Percentiles rank a stretch among this genome's conserved stretches.
These are phyloP conservation scores for Mantis religiosa DNA, from an alignment of 2,888 invertebrate genomes.

Conservation along the genomic window DNA sequence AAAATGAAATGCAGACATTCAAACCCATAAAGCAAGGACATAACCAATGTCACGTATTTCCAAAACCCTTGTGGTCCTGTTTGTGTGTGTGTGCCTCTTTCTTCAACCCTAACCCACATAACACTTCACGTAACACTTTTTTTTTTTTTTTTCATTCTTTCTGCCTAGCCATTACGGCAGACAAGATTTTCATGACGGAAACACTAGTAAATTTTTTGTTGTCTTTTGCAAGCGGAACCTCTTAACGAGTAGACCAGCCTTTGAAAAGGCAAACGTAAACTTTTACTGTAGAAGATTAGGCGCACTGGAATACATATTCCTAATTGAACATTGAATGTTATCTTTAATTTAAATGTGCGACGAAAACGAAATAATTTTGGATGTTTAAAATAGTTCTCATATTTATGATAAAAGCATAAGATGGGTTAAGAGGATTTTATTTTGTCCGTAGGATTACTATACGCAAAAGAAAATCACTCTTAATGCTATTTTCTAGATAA, in stretches of 20 bases:
- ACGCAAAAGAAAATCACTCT: too few species aligned
- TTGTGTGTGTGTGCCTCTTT: not conserved
- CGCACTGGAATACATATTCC: too few species aligned
- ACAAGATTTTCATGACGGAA: not conserved
- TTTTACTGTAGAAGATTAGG: too few species aligned
- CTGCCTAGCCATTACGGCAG: not conserved
- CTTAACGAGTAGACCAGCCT: not conserved
- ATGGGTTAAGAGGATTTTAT: too few species aligned
- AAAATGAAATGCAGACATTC: not conserved
- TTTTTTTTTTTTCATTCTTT: not conserved
- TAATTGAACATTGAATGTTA: too few species aligned
- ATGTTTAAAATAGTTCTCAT: too few species aligned
- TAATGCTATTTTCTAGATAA: too few species aligned
- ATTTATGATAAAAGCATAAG: too few species aligned
- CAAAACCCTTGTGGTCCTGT: not conserved
- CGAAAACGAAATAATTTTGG: too few species aligned
- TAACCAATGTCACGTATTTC: slow-evolving; percentile 1
- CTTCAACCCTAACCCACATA: not conserved
- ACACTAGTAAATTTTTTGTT: not conserved
- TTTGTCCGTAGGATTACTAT: too few species aligned
- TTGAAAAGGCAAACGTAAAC: not conserved
- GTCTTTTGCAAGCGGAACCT: not conserved
- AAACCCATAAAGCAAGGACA: not conserved
- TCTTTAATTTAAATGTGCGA: too few species aligned
- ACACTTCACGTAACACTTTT: not conserved